Percentiles rank a stretch among this genome's conserved stretches.
Evolutionary conservation across 2,797 vertebrate genomes (phyloP).

Genomic region (Podarcis siculus): DNA sequence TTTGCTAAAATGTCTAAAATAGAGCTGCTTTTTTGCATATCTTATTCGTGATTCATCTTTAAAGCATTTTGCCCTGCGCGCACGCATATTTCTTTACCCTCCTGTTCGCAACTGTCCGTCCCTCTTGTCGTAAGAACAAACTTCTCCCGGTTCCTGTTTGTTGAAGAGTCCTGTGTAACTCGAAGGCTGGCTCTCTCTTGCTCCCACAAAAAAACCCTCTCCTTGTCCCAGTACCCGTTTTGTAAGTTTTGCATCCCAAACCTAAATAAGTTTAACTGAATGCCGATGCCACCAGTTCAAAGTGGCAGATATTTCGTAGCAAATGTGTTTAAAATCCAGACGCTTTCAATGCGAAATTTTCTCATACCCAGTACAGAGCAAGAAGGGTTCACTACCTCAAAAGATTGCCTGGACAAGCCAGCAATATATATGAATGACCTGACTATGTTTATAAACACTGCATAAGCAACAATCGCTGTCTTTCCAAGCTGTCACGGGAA

Average conservation of each 20-base stretch:
- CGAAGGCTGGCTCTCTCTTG: not conserved
- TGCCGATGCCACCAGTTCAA: not conserved
- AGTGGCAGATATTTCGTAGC: not conserved
- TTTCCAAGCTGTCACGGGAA: constrained; percentile 1
- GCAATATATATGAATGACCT: not conserved
- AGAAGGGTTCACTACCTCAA: not conserved
- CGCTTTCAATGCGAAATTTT: not conserved
- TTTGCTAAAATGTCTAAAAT: not conserved
- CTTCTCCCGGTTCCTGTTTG: not conserved
- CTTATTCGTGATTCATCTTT: not conserved
- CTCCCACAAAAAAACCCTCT: too few species aligned
- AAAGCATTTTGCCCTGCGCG: not conserved
- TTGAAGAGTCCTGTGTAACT: not conserved
- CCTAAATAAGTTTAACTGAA: too few species aligned
- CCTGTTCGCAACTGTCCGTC: not conserved
- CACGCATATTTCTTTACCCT: not conserved
- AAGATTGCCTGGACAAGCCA: constrained; percentile 19
- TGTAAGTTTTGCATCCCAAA: not conserved
- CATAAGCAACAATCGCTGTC: constrained; percentile 16
- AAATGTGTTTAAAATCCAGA: not conserved
- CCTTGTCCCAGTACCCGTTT: not conserved
- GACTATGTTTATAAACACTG: constrained; percentile 19
- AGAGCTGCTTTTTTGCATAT: not conserved
- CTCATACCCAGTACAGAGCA: not conserved
- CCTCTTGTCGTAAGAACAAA: not conserved